Conservation (phyloP, 1,140 invertebrate genomes). For the Sipha flava region DNA sequence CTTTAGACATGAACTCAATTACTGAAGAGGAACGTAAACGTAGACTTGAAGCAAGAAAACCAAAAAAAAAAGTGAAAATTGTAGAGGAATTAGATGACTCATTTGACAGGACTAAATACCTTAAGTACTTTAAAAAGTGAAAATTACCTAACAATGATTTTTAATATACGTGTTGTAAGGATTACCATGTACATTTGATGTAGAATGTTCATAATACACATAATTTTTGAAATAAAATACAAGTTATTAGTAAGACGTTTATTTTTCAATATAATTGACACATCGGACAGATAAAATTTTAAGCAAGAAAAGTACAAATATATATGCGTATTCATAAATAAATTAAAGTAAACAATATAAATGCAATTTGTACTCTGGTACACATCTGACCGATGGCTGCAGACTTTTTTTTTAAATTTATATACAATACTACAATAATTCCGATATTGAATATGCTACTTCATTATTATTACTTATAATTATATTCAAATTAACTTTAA, state of each 20-base stretch:
- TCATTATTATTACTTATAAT: background rate
- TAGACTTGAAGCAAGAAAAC: conserved; percentile 59
- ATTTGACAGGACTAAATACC: conserved; percentile 68
- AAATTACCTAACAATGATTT: background rate
- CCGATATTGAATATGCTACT: background rate
- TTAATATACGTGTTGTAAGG: background rate
- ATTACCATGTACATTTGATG: background rate
- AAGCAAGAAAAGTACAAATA: conserved; percentile 12
- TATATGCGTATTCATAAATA: conserved; percentile 3
- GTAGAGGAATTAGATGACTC: conserved; percentile 67
- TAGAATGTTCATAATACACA: background rate
- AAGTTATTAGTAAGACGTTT: background rate
- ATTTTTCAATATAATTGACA: conserved; percentile 15
- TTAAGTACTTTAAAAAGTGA: conserved; percentile 60
- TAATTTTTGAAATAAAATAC: conserved; percentile 9
- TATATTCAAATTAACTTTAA: background rate
- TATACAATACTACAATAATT: conserved; percentile 7
- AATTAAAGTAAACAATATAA: conserved; percentile 22
- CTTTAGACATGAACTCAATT: conserved; percentile 61
- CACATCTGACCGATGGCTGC: background rate
- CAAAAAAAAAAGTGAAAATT: conserved; percentile 61
- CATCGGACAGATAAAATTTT: conserved; percentile 24
- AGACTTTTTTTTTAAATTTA: background rate
- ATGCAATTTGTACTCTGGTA: conserved; percentile 25
- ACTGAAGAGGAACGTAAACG: conserved; percentile 58